Evolutionary conservation across 2,888 invertebrate species (phyloP), one percentile per base, ranked within the genome.

Genomic region (Tridacna crocea): DNA sequence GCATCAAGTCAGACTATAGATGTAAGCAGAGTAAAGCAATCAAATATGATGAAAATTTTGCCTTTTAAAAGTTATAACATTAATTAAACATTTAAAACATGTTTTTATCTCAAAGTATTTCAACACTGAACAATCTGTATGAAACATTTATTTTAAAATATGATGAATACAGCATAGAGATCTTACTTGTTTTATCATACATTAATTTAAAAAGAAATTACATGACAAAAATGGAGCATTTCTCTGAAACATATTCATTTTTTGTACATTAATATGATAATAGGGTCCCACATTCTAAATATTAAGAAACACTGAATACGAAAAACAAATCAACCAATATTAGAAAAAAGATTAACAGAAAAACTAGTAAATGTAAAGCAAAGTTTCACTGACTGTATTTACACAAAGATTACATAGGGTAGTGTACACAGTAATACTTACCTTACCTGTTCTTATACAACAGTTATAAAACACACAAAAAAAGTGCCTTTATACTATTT

Each of bases 171-270:
- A 24, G 61, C 19, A 24, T 24, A 48, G 70, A 70, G 70, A 70
- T 70, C 70, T 48, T 70, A 61, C 61, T 61, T 19, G n/a, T 47
- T 51, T 70, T 11, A 68, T 47, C 68, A 48, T 70, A 73, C 74
- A 60, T 61, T 19, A 46, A n/a, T 74, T 24, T 46, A 73, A 63
- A n/a, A 61, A 60, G 47, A 36, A 26, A 22, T 72, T 73, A 73
- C 47, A 74, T 46, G 48, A 70, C 70, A 70, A 77, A 73, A 63
- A 76, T 80, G 83, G 83, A 84, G 84, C 84, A 79, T 79, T 24
- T 73, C 58, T 70, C 11, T 36, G 84, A 84, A 84, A 84, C 84
- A 84, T 84, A 84, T 84, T 84, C 84, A 81, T 81, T 78, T 82
- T 66, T 63, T 77, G 72, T 46, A 77, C 61, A 77, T 63, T 77